A percentile compares a stretch with the other conserved stretches of the same genome.
These are phyloP conservation scores for Monarcha castaneiventris DNA, from an alignment of 2,113 vertebrate species.

Conservation along the genomic window DNA sequence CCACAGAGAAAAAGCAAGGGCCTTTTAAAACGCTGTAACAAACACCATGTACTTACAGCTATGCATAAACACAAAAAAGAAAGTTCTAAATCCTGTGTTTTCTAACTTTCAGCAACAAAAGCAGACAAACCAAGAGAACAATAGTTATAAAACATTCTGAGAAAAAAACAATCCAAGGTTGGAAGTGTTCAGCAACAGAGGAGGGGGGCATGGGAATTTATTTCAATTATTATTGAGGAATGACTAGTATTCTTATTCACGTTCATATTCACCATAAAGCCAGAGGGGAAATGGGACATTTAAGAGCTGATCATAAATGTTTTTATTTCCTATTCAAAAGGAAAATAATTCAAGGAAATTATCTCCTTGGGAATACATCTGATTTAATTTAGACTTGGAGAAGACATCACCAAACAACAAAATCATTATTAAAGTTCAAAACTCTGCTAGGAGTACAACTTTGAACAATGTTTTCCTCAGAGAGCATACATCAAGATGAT, in stretches of 20 bases:
- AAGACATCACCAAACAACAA: slow-evolving; percentile 53
- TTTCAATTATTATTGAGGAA: slow-evolving; percentile 60
- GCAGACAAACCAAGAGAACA: slow-evolving; percentile 59
- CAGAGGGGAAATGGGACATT: slow-evolving; percentile 55
- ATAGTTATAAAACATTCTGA: slow-evolving; percentile 62
- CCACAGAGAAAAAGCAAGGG: background rate
- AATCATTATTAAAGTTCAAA: slow-evolving; percentile 64
- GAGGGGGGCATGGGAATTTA: slow-evolving; percentile 33
- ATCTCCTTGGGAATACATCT: slow-evolving; percentile 63
- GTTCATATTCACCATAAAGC: slow-evolving; percentile 57
- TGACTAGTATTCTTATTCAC: slow-evolving; percentile 60
- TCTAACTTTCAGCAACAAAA: slow-evolving; percentile 61
- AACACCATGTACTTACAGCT: background rate
- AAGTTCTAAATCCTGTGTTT: slow-evolving; percentile 60
- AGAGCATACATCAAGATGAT: slow-evolving; percentile 58
- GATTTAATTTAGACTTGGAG: slow-evolving; percentile 67
- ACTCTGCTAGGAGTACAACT: slow-evolving; percentile 44
- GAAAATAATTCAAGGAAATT: slow-evolving; percentile 64
- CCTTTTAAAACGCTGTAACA: background rate
- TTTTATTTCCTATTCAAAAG: slow-evolving; percentile 70
- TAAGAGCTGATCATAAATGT: slow-evolving; percentile 66
- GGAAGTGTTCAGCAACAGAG: slow-evolving; percentile 45
- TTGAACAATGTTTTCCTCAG: slow-evolving; percentile 58
- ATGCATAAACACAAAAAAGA: slow-evolving; percentile 18
- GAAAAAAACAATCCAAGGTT: slow-evolving; percentile 36